Conservation (phyloP, 2,888 invertebrate species). For the Leistus spinibarbis region DNA sequence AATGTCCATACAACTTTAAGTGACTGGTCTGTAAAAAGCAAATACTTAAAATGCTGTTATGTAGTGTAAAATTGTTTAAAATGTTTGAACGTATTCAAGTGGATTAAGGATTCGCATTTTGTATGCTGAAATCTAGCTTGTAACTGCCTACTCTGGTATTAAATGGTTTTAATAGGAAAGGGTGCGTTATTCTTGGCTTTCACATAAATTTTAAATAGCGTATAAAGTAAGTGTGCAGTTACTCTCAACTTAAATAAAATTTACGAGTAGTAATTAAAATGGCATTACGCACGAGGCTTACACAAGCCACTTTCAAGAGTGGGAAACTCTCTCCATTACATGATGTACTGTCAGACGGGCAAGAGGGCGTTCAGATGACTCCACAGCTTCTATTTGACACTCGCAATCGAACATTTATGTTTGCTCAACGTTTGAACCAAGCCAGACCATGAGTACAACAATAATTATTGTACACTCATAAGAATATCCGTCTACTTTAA, state of each 20-base stretch:
- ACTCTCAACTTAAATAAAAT: slow-evolving; percentile 31
- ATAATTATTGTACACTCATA: too few relatives aligned
- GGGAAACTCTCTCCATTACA: not conserved
- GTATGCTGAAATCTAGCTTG: not conserved
- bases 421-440: too few relatives aligned
- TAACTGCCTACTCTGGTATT: not conserved
- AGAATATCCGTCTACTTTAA: too few relatives aligned
- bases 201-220: slow-evolving; percentile 29
- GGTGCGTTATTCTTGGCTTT: slow-evolving; percentile 24
- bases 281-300: slow-evolving; percentile 23
- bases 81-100: too few relatives aligned
- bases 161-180: slow-evolving; percentile 30
- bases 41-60: too few relatives aligned
- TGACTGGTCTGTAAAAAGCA: too few relatives aligned
- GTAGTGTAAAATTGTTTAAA: too few relatives aligned
- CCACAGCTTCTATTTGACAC: not conserved
- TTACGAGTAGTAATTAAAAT: slow-evolving; percentile 36
- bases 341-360: not conserved
- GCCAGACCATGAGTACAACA: too few relatives aligned
- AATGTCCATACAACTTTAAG: not conserved
- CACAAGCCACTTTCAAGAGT: not conserved
- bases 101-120: too few relatives aligned
- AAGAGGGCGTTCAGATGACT: not conserved
- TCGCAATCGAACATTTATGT: not conserved
- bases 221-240: slow-evolving; percentile 10